Base-by-base conservation (phyloP, 2,797 vertebrate genomes). In the Orientallactaga sibirica region DNA sequence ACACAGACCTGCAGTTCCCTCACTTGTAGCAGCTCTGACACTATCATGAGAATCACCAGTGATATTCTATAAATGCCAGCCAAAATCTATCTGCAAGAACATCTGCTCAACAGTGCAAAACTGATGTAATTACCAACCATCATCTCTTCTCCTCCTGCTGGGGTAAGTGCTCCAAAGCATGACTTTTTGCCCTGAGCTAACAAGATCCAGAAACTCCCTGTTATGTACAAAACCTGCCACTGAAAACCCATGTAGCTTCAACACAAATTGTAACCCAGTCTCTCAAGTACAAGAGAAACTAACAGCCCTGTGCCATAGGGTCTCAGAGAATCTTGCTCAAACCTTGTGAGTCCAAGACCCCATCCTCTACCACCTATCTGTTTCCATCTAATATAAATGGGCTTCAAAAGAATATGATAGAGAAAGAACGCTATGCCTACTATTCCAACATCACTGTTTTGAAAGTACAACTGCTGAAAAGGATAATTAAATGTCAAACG, bases 81-180 rank as follows among this genome's bases (percentile, higher is more conserved):
- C 98, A 98, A 98, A 98, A 98, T 98, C 98, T 98, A 97, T 97
- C 98, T 97, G 95, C 96, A 97, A 97, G 98, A 98, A 98, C 98
- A 98, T 98, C 98, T 98, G 98, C 97, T 98, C 98, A 98, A 97
- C 98, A 98, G 98, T 97, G 97, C 98, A 98, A 98, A 98, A 97
- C 98, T 97, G 98, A 97, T 98, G 97, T 98, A 98, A 98, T 98
- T 98, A 98, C 98, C 88, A 96, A 98, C 98, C 97, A 98, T 98
- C 98, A 98, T 98, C 98, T 98, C 98, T 98, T 98, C 98, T 98
- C 95, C 97, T 98, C 97, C 98, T 98, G 97, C 98, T 98, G 98
- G 98, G 98, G 98, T 97, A 98, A 98, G 97, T 97, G 97, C 98
- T 98, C 97, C 97, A 98, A 98, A 98, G 93, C 98, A 97, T 98